Evolutionary conservation across 2,113 vertebrate genomes (phyloP).

Genomic region (Pterocles burchelli): DNA sequence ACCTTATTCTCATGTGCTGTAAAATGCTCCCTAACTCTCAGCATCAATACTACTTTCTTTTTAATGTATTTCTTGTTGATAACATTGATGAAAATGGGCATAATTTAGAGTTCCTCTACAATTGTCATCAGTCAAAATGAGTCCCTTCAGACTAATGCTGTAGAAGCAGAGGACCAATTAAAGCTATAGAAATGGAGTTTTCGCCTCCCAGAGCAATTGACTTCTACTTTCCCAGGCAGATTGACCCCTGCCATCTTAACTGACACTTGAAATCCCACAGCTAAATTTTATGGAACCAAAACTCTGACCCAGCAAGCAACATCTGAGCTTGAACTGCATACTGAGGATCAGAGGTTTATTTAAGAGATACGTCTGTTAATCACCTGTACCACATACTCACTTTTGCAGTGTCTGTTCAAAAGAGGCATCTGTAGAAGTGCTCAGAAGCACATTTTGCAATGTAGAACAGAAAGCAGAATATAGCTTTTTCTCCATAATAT

Average conservation of each 20-base stretch:
- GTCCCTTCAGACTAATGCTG: conserved; percentile 30
- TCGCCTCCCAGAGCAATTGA: neutral
- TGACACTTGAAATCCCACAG: conserved; percentile 57
- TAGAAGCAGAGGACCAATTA: conserved; percentile 10
- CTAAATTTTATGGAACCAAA: conserved; percentile 42
- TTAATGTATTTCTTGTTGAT: conserved; percentile 35
- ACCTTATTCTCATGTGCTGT: neutral
- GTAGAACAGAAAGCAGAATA: conserved; percentile 61
- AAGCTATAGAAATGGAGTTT: conserved; percentile 41
- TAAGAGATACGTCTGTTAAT: conserved; percentile 25
- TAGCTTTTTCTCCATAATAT: conserved; percentile 74
- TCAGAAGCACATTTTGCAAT: conserved; percentile 43
- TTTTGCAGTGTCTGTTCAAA: neutral
- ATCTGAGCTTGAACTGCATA: neutral
- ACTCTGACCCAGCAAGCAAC: conserved; percentile 6
- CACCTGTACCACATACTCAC: neutral
- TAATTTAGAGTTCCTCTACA: conserved; percentile 6
- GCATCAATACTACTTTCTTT: conserved; percentile 6
- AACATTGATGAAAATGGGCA: conserved; percentile 29
- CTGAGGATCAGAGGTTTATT: conserved; percentile 15
- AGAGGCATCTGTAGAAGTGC: conserved; percentile 36
- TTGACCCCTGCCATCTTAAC: conserved; percentile 15
- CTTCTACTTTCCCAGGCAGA: conserved; percentile 24
- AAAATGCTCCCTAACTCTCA: conserved; percentile 55
- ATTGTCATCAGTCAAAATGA: conserved; percentile 5